A percentile compares a stretch with the other conserved stretches of the same genome.
Conservation (phyloP, 2,888 invertebrate species). For the Rotaria macrura region DNA sequence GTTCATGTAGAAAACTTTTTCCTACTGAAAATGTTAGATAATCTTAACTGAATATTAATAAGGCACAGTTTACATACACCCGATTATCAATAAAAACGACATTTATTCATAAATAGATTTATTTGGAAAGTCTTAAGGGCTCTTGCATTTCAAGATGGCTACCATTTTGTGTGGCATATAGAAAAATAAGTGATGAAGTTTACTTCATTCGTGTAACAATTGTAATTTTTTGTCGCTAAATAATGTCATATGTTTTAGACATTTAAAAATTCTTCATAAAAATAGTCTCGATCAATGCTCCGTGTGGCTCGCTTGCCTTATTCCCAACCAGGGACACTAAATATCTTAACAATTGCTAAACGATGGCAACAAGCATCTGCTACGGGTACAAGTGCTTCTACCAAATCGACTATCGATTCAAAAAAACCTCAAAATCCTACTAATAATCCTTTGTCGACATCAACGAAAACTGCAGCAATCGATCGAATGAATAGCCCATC, state of each 20-base stretch:
- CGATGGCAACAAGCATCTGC: not conserved
- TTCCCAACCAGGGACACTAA: not conserved
- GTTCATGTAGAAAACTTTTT: not conserved
- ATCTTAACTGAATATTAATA: too few relatives aligned
- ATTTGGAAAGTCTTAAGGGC: not conserved
- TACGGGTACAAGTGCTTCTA: not conserved
- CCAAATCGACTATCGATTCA: not conserved
- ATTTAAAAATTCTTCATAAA: not conserved
- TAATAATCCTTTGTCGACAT: not conserved
- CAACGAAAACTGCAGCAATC: not conserved
- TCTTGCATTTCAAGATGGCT: not conserved
- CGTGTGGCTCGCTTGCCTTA: not conserved
- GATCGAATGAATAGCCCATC: not conserved
- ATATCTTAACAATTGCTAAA: not conserved
- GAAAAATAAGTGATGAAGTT: not conserved
- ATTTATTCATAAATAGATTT: not conserved
- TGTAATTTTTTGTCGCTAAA: not conserved
- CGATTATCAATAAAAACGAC: too few relatives aligned
- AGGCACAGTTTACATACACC: not conserved
- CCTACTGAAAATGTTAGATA: not conserved
- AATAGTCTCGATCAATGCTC: not conserved
- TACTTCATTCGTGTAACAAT: not conserved
- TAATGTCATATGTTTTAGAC: not conserved
- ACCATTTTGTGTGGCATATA: not conserved
- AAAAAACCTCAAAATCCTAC: not conserved